Conservation (phyloP, 2,888 invertebrate species). For the Hybos culiciformis region DNA sequence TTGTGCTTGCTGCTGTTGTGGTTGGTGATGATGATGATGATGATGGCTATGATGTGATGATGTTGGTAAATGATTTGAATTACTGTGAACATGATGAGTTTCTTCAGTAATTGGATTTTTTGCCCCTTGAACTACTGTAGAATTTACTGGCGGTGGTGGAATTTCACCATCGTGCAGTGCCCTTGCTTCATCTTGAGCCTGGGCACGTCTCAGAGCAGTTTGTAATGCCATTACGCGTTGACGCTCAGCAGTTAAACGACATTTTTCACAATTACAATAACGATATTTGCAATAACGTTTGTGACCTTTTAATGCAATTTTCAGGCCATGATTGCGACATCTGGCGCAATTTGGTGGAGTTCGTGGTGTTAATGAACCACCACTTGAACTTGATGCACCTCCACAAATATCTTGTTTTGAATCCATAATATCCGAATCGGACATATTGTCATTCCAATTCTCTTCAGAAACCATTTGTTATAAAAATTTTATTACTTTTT, state of each 20-base stretch:
- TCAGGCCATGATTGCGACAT: conserved; percentile 82
- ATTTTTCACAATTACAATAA: conserved; percentile 73
- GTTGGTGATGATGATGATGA: conserved; percentile 13
- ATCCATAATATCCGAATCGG: conserved; percentile 41
- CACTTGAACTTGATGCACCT: conserved; percentile 38
- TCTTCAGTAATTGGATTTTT: conserved; percentile 21
- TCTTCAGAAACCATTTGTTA: conserved; percentile 35
- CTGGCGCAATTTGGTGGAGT: conserved; percentile 86
- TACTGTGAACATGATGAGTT: conserved; percentile 33
- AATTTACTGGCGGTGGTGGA: conserved; percentile 31
- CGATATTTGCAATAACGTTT: conserved; percentile 82
- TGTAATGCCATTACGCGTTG: conserved; percentile 83
- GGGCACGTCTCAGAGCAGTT: conserved; percentile 69
- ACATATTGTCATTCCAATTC: conserved; percentile 35
- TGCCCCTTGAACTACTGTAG: conserved; percentile 12
- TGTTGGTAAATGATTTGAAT: conserved; percentile 41
- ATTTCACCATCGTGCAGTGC: conserved; percentile 39
- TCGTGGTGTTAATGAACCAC: conserved; percentile 50
- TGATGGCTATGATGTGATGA: conserved; percentile 32
- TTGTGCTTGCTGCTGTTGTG: conserved; percentile 16
- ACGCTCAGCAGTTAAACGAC: conserved; percentile 71
- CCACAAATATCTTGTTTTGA: conserved; percentile 39
- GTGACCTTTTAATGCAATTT: conserved; percentile 79
- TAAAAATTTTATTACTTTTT: too few species aligned
- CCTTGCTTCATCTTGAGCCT: conserved; percentile 69